Evolutionary conservation across 2,888 invertebrate species (phyloP).

Genomic region (Eumacrocentrus americanus): DNA sequence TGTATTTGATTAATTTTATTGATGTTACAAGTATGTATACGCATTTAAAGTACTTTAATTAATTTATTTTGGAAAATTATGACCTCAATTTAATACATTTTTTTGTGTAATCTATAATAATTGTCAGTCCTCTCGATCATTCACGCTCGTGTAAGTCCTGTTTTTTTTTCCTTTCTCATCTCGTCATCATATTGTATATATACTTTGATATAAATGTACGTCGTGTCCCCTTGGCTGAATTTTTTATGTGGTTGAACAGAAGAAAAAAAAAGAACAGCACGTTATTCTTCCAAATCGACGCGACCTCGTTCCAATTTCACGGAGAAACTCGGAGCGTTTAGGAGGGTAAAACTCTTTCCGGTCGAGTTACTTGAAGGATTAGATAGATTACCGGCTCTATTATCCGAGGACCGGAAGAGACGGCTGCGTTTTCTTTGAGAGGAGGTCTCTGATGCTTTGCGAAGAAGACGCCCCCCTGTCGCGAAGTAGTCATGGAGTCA

Average conservation of each 20-base stretch:
- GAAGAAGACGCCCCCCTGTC: constrained; percentile 13
- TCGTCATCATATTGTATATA: constrained; percentile 28
- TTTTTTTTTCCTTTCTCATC: constrained; percentile 34
- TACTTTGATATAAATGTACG: background rate
- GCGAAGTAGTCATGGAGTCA: constrained; percentile 6
- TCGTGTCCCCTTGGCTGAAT: constrained; percentile 9
- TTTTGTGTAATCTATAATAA: constrained; percentile 57
- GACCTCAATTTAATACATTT: too few species aligned
- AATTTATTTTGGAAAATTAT: too few species aligned
- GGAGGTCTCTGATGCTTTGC: constrained; percentile 20
- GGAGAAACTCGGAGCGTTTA: constrained; percentile 7
- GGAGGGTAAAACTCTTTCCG: constrained; percentile 46
- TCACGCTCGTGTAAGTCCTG: constrained; percentile 45
- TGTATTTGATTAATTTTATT: too few species aligned
- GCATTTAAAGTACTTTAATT: too few species aligned
- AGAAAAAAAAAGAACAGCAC: constrained; percentile 15
- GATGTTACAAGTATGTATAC: too few species aligned
- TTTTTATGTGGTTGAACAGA: constrained; percentile 33
- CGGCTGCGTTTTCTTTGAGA: constrained; percentile 10
- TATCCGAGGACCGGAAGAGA: constrained; percentile 36
- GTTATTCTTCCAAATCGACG: constrained; percentile 10
- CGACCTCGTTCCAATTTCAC: constrained; percentile 15
- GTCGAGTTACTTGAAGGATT: constrained; percentile 55
- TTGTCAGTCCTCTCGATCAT: constrained; percentile 54
- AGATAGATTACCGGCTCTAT: constrained; percentile 56